Evolutionary conservation across 2,888 invertebrate species (phyloP).

Genomic region (Galerucella nymphaeae): DNA sequence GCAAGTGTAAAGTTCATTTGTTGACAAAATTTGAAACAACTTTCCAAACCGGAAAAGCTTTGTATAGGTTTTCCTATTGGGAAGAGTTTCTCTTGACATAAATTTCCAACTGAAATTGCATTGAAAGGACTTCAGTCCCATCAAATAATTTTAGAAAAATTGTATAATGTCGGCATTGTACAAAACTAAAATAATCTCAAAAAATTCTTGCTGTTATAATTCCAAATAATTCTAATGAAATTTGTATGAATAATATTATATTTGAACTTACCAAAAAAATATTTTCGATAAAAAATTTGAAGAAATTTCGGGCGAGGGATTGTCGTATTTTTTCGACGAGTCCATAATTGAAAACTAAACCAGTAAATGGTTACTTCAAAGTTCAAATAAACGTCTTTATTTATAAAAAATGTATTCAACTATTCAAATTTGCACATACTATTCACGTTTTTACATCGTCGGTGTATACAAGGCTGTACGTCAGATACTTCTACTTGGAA

Average conservation of each 20-base stretch:
- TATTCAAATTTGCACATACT: not conserved
- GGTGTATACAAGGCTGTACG: not conserved
- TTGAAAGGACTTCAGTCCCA: too few relatives aligned
- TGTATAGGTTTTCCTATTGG: too few relatives aligned
- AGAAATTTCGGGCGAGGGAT: conserved; percentile 71
- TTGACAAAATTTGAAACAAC: too few relatives aligned
- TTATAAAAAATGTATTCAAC: not conserved
- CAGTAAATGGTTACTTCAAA: not conserved
- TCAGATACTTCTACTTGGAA: not conserved
- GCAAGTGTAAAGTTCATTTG: too few relatives aligned
- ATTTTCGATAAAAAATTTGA: conserved; percentile 72
- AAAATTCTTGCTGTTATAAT: not conserved
- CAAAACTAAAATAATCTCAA: not conserved
- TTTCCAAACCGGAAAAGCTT: too few relatives aligned
- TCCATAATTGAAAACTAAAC: conserved; percentile 67
- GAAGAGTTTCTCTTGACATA: too few relatives aligned
- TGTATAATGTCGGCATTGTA: too few relatives aligned
- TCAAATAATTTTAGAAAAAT: too few relatives aligned
- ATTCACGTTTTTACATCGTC: not conserved
- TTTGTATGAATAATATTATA: not conserved
- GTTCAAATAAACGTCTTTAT: not conserved
- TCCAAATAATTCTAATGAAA: too few relatives aligned
- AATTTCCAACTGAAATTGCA: too few relatives aligned
- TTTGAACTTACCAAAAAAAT: conserved; percentile 72
- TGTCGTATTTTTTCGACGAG: conserved; percentile 70